phyloP scores from a whole-genome alignment of 2,113 vertebrate species.

The Athene noctua region DNA sequence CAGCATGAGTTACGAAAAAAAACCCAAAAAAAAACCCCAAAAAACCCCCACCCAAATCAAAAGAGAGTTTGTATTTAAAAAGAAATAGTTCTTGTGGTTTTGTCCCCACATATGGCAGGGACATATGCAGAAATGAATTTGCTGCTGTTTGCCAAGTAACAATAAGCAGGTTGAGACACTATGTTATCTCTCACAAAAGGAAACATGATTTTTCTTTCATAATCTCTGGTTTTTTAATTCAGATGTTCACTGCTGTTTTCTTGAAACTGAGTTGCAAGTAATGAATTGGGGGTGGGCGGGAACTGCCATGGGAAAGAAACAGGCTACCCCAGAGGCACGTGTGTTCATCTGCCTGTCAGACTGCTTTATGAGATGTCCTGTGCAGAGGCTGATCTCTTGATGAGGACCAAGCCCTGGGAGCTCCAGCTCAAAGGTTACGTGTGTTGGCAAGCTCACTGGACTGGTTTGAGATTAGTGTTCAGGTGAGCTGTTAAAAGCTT shows the following conservation, averaged over 20 bases:
- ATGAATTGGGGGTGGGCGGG: background rate
- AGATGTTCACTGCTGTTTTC: background rate
- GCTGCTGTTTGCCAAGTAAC: background rate
- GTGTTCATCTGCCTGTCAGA: background rate
- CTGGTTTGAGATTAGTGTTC: background rate
- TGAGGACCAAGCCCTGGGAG: background rate
- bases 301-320: background rate
- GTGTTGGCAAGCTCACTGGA: background rate
- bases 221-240: background rate
- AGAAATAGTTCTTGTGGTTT: background rate
- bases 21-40: too few species aligned
- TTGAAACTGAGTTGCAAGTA: background rate
- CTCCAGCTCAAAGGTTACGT: background rate
- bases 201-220: background rate
- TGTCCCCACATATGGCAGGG: background rate
- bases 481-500: background rate
- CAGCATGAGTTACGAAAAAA: background rate
- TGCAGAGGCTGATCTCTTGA: background rate
- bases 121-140: constrained; percentile 1
- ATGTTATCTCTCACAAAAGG: background rate
- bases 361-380: background rate
- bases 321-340: background rate
- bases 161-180: background rate
- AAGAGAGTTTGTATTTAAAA: background rate
- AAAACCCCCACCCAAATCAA: background rate